Conservation (phyloP, 2,888 invertebrate genomes). For the Acanthosepion esculentum region DNA sequence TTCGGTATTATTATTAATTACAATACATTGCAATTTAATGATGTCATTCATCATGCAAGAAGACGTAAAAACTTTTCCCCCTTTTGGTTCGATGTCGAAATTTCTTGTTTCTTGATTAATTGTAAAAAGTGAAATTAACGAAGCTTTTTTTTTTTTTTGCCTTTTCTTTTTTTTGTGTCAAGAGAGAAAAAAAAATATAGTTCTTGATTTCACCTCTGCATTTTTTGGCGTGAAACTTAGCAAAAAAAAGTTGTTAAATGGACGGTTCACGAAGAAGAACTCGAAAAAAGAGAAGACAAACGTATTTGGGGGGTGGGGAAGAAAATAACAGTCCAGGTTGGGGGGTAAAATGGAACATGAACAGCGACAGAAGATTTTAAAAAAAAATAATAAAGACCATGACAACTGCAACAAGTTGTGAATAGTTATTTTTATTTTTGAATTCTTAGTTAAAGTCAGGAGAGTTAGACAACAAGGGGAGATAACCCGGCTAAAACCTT, state of each 20-base stretch:
- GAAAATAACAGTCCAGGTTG: not conserved
- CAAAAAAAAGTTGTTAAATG: not conserved
- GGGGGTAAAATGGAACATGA: not conserved
- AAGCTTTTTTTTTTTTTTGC: no score
- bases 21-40: no score
- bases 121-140: no score
- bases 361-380: not conserved
- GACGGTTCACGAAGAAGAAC: not conserved
- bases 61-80: no score
- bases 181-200: no score
- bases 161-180: no score
- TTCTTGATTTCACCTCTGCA: not conserved
- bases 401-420: slow-evolving; percentile 4
- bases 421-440: not conserved
- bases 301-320: not conserved
- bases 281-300: no score
- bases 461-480: not conserved
- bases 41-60: no score
- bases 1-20: no score
- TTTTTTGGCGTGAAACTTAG: not conserved
- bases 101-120: no score
- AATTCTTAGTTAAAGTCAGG: not conserved
- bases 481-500: not conserved
- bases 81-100: no score
- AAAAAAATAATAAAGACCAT: no score